Base-by-base conservation (phyloP, 2,113 vertebrate species). In the Chelonoidis abingdonii region DNA sequence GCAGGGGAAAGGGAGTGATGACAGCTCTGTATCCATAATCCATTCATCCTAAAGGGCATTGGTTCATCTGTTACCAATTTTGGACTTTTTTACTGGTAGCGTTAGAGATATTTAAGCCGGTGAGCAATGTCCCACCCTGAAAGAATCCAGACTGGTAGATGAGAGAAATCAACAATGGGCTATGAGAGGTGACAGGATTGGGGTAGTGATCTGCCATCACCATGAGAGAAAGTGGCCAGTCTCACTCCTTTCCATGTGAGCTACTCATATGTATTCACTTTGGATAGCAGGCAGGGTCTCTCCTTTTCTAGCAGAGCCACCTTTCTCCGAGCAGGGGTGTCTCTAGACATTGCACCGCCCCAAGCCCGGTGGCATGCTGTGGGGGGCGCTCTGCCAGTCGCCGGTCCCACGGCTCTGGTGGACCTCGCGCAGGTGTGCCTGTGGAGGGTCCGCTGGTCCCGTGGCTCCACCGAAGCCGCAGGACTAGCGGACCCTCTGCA, bases 61-160 rank as follows among this genome's bases (percentile, higher is more conserved):
- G 41, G 50, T 86, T 88, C 93, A 89, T 94, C 94, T 95, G 89
- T 93, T 92, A 25, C 81, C 91, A 54, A 81, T 95, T 93, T 72
- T 80, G 88, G 86, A 29, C 84, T 87, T 79, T 93, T 94, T 80
- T 78, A 86, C 65, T 53, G 80, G 89, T 59, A 57, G 49, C 54
- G 95, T 93, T 76, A 88, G 81, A 87, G 89, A 59, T 54, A 87
- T 87, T 87, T 92, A 83, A 94, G 79, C 80, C 54, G 80, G 59
- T 83, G 87, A 94, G 80, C 82, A 79, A n/a, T 83, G 10, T 1
- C 62, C 65, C 76, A 83, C 57, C 13, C 41, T 24, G 6, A 24
- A 72, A 83, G 41, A 56, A 69, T 62, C 78, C n/a, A 31, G 17
- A 31, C 8, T 31, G 84, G 69, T 31, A 29, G 22, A 41, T 11